Evolutionary conservation across 2,113 vertebrate genomes (phyloP).

Genomic region (Corythoichthys haematopterus): DNA sequence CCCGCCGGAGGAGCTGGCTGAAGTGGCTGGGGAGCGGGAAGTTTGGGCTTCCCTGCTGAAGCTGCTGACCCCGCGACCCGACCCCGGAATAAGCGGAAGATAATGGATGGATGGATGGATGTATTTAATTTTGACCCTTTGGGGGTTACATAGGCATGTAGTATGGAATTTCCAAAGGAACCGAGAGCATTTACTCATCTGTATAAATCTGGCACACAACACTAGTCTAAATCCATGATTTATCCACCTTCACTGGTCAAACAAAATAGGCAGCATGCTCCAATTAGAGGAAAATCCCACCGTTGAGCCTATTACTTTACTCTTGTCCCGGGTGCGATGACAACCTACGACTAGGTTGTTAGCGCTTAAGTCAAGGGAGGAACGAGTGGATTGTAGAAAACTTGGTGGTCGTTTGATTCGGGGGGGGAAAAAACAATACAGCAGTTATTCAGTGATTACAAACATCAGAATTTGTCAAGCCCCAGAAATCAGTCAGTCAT

Average conservation of each 20-base stretch:
- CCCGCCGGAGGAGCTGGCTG: too few relatives aligned
- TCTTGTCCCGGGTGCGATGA: background rate
- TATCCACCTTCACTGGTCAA: background rate
- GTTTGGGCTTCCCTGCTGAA: too few relatives aligned
- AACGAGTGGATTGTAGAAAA: background rate
- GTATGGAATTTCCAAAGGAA: too few relatives aligned
- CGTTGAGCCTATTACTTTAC: background rate
- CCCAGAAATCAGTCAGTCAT: background rate
- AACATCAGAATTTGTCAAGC: background rate
- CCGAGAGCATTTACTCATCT: too few relatives aligned
- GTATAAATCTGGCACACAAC: background rate
- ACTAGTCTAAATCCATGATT: background rate
- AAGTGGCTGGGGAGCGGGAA: too few relatives aligned
- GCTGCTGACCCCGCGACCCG: too few relatives aligned
- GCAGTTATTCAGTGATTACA: too few relatives aligned
- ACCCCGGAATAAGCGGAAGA: too few relatives aligned
- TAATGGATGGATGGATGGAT: too few relatives aligned
- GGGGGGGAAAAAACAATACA: too few relatives aligned
- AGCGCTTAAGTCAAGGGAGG: background rate
- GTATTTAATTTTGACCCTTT: too few relatives aligned
- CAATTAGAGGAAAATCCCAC: background rate
- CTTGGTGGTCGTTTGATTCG: background rate
- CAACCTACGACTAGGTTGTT: background rate
- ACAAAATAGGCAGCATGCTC: background rate
- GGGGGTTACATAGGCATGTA: too few relatives aligned